phyloP scores from a whole-genome alignment of 1,140 invertebrate species.

The Leptopilina boulardi region DNA sequence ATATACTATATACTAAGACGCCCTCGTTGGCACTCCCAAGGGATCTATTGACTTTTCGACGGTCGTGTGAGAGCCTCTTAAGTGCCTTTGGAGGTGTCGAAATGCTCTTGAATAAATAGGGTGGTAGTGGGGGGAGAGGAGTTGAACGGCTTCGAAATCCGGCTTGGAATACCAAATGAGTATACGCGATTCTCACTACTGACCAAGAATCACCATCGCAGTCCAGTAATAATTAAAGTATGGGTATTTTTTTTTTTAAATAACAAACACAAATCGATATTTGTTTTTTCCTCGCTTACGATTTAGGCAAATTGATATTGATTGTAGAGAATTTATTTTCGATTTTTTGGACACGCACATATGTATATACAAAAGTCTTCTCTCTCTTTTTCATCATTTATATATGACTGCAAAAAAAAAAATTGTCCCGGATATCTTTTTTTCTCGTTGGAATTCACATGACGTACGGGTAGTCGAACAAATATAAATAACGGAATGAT shows the following conservation, averaged over 20 bases:
- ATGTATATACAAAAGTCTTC: neutral
- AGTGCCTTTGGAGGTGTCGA: conserved; percentile 66
- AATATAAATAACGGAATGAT: conserved; percentile 75
- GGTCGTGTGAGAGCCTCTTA: conserved; percentile 63
- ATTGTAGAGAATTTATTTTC: neutral
- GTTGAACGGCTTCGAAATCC: conserved; percentile 69
- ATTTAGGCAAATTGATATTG: conserved; percentile 11
- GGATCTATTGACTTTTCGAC: conserved; percentile 67
- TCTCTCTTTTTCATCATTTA: neutral
- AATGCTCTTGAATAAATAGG: conserved; percentile 69
- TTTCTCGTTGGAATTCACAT: conserved; percentile 41
- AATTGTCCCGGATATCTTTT: neutral
- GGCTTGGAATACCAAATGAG: conserved; percentile 61
- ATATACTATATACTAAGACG: conserved; percentile 56
- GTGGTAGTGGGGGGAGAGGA: conserved; percentile 36
- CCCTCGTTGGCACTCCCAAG: conserved; percentile 62
- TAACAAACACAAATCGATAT: conserved; percentile 24
- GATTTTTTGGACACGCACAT: conserved; percentile 2
- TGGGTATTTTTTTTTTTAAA: neutral
- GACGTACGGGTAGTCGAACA: conserved; percentile 59
- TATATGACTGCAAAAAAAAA: too few relatives aligned
- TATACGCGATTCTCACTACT: conserved; percentile 29
- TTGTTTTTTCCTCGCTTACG: conserved; percentile 27
- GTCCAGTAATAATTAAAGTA: too few relatives aligned
- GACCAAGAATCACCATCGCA: conserved; percentile 48